phyloP scores from a whole-genome alignment of 2,888 invertebrate species.

The Cantharis lateralis region DNA sequence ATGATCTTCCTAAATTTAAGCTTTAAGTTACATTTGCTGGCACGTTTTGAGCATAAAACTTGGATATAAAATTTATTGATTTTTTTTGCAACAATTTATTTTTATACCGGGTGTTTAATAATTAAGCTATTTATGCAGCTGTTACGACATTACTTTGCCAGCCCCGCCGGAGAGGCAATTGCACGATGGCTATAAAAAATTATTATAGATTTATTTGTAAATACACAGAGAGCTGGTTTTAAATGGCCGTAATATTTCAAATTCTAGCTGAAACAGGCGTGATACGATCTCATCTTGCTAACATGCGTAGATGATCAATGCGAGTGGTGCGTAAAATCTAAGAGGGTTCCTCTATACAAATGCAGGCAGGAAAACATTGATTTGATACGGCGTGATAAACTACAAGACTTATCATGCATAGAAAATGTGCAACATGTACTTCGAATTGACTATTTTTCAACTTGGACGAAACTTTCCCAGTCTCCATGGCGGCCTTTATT shows the following conservation, averaged over 20 bases:
- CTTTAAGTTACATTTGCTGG: background rate
- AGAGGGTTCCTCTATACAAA: constrained; percentile 23
- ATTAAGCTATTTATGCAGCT: background rate
- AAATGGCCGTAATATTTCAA: constrained; percentile 46
- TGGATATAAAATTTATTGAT: background rate
- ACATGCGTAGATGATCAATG: constrained; percentile 46
- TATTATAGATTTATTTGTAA: constrained; percentile 42
- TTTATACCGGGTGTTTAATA: background rate
- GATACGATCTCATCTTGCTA: constrained; percentile 46
- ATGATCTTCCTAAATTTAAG: background rate
- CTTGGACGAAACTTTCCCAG: background rate
- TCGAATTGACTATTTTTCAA: background rate
- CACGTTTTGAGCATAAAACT: background rate
- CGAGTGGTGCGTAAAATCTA: constrained; percentile 37
- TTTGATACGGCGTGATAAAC: constrained; percentile 22
- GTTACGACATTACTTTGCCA: background rate
- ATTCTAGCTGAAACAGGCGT: constrained; percentile 41
- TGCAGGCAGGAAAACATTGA: constrained; percentile 12
- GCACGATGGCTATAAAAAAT: background rate
- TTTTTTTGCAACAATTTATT: background rate
- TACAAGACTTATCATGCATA: constrained; percentile 9
- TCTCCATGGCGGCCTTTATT: too few species aligned
- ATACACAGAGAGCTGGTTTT: constrained; percentile 36
- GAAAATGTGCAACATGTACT: constrained; percentile 14
- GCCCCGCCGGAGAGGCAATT: background rate